A percentile compares a stretch with the other conserved stretches of the same genome.
Conservation (phyloP, 2,113 vertebrate species). For the Syngnathoides biaculeatus region DNA sequence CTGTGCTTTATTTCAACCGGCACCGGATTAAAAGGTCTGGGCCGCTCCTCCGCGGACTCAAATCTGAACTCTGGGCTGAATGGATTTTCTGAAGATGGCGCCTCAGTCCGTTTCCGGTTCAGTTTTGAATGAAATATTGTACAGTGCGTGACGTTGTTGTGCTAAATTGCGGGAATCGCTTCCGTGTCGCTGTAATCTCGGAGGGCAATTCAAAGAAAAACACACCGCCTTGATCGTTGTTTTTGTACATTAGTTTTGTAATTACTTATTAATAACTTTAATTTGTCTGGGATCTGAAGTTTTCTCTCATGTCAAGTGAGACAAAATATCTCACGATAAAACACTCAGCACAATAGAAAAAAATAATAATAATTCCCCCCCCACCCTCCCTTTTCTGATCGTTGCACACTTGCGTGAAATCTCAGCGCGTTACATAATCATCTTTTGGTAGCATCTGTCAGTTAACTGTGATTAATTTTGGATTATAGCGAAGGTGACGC, state of each 20-base stretch:
- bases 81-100: background rate
- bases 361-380: background rate
- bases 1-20: conserved; percentile 41
- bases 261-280: background rate
- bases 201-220: background rate
- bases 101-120: background rate
- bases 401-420: background rate
- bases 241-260: background rate
- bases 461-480: conserved; percentile 28
- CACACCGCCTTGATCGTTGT: background rate
- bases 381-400: background rate
- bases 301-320: background rate
- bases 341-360: background rate
- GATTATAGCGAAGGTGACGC: conserved; percentile 20
- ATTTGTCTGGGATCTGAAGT: background rate
- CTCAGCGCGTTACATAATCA: background rate
- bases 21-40: conserved; percentile 42
- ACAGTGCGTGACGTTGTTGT: background rate
- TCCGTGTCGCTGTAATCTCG: background rate
- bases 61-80: background rate
- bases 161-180: background rate
- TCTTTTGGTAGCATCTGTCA: background rate
- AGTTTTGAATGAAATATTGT: background rate
- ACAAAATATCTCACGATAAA: background rate
- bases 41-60: background rate